phyloP scores from a whole-genome alignment of 2,113 vertebrate species.

The Cryptomyrus ogoouensis region DNA sequence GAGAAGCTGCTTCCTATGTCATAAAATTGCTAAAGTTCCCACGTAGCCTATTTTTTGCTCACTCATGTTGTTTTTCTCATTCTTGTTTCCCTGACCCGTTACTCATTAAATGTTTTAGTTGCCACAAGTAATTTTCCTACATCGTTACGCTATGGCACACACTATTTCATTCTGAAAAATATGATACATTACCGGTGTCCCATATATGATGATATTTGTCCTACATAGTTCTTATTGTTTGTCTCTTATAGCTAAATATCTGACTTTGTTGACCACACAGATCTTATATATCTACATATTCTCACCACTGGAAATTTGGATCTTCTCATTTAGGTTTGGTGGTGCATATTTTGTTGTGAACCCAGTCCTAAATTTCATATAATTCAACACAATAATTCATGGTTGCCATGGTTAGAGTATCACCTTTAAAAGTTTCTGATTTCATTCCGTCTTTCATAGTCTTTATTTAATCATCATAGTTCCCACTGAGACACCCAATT shows the following conservation, averaged over 20 bases:
- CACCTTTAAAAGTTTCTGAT: neutral
- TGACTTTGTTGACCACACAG: neutral
- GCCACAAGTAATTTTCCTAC: neutral
- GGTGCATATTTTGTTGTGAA: neutral
- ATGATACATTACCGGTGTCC: neutral
- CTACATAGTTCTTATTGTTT: neutral
- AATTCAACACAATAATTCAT: neutral
- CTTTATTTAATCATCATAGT: neutral
- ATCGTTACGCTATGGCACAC: neutral
- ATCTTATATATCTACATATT: neutral
- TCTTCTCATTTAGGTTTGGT: neutral
- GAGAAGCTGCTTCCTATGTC: neutral
- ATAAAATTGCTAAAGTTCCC: neutral
- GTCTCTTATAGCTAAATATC: neutral
- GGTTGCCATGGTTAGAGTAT: neutral
- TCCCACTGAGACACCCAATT: neutral
- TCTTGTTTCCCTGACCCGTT: neutral
- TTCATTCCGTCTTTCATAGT: neutral
- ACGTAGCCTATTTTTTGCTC: neutral
- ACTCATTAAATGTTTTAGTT: neutral
- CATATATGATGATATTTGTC: neutral
- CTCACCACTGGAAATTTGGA: neutral
- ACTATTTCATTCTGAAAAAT: neutral
- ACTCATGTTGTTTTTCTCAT: neutral
- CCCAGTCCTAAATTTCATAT: neutral